Conservation (phyloP, 2,113 vertebrate genomes). For the Hyperoodon ampullatus region DNA sequence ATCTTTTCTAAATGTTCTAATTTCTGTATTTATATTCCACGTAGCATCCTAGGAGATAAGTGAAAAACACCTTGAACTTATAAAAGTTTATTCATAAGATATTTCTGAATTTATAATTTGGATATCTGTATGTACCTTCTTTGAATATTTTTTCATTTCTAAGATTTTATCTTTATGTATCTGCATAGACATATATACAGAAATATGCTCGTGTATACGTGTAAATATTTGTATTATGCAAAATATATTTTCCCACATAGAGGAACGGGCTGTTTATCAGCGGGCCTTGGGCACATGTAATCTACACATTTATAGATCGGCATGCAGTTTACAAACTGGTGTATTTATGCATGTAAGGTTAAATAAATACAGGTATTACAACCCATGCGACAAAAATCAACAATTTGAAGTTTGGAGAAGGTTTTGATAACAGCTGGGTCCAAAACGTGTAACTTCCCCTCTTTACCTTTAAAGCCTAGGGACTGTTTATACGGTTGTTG, state of each 20-base stretch:
- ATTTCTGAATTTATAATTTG: background rate
- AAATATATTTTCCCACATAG: background rate
- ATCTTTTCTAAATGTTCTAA: background rate
- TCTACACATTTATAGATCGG: background rate
- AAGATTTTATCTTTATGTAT: background rate
- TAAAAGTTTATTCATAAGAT: background rate
- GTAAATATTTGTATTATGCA: background rate
- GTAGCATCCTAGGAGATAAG: background rate
- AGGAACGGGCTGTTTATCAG: background rate
- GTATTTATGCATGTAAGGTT: background rate
- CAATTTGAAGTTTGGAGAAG: background rate
- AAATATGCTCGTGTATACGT: background rate
- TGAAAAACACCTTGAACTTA: background rate
- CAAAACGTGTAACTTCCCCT: background rate
- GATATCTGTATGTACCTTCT: background rate
- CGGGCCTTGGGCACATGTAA: background rate
- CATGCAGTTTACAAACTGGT: background rate
- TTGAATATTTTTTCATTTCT: background rate
- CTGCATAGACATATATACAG: background rate
- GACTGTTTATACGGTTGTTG: background rate
- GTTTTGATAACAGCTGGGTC: background rate
- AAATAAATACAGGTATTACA: background rate
- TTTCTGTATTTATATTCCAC: background rate
- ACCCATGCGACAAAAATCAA: background rate
- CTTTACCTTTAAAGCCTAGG: background rate